phyloP scores from a whole-genome alignment of 2,888 invertebrate species.

The Cecidostiba fungosa region DNA sequence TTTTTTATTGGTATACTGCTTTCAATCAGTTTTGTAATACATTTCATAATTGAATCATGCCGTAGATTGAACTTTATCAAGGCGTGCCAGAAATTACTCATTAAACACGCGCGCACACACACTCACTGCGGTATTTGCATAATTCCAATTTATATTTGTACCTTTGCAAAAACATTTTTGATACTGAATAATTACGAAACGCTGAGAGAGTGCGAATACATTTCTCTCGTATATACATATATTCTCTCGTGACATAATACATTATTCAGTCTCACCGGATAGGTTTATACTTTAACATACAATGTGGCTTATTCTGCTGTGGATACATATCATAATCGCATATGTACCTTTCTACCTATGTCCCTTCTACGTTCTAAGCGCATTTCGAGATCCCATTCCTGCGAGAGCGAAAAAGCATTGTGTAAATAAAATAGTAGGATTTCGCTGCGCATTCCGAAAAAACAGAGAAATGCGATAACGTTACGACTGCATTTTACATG shows the following conservation, averaged over 20 bases:
- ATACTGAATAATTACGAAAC: background rate
- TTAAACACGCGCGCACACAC: background rate
- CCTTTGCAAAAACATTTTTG: background rate
- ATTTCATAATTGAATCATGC: background rate
- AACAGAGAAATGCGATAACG: background rate
- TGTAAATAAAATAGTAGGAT: background rate
- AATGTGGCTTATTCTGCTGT: background rate
- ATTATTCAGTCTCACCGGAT: background rate
- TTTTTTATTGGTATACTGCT: background rate
- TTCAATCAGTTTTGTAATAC: conserved; percentile 1
- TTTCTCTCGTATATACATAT: background rate
- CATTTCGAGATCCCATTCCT: background rate
- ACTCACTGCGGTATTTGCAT: background rate
- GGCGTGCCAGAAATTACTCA: background rate
- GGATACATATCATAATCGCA: background rate
- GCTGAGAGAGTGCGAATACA: background rate
- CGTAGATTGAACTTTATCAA: background rate
- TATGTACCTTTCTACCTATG: background rate
- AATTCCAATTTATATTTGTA: background rate
- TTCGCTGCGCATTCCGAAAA: background rate
- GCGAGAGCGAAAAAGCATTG: background rate
- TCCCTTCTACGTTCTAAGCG: background rate
- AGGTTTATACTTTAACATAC: conserved; percentile 15
- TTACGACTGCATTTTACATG: background rate
- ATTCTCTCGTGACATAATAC: background rate